These are phyloP conservation scores for Trichacis sp. DNA, from an alignment of 2,888 invertebrate species.

Conservation along the genomic window DNA sequence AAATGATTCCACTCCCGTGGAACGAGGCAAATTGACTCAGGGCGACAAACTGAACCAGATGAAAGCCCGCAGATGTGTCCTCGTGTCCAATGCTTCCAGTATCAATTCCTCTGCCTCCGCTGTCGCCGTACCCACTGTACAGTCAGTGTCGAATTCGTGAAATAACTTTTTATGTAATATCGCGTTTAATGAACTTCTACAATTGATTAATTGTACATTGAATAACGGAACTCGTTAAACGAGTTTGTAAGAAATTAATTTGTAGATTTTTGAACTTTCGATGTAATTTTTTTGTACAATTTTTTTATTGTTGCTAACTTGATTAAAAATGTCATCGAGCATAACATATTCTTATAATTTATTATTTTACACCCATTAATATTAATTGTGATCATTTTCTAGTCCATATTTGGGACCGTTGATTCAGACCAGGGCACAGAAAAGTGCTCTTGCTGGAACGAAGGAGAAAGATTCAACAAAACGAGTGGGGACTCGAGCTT, in stretches of 20 bases:
- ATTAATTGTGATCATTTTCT: no score
- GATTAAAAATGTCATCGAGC: no score
- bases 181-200: no score
- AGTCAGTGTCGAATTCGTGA: constrained; percentile 53
- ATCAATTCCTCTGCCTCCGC: constrained; percentile 48
- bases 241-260: no score
- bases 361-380: no score
- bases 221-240: no score
- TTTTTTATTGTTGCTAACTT: no score
- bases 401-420: constrained; percentile 64
- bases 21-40: constrained; percentile 63
- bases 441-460: constrained; percentile 47
- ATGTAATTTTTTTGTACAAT: no score
- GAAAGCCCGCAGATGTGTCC: constrained; percentile 58
- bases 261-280: no score
- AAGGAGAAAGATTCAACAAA: constrained; percentile 62
- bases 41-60: constrained; percentile 73
- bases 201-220: no score
- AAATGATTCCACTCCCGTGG: constrained; percentile 54
- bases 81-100: constrained; percentile 51
- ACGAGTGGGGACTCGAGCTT: constrained; percentile 58
- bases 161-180: no score
- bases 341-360: no score
- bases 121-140: constrained; percentile 55
- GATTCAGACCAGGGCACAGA: constrained; percentile 58